Evolutionary conservation across 2,113 vertebrate genomes (phyloP).

Genomic region (Larimichthys polyactis): DNA sequence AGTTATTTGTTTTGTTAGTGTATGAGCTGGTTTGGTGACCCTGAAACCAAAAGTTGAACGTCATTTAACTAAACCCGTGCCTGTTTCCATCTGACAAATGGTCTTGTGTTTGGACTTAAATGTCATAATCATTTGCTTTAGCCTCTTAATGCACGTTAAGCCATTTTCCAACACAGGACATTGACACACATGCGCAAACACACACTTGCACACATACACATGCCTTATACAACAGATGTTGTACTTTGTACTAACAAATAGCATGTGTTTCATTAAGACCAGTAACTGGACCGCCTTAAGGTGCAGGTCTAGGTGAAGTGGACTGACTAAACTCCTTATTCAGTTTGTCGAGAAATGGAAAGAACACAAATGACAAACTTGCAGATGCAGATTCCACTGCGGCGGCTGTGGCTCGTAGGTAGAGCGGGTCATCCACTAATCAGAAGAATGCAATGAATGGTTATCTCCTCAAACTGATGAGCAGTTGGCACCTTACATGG

Average conservation of each 20-base stretch:
- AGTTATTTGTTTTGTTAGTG: constrained; percentile 1
- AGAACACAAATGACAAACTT: not conserved
- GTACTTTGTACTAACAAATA: constrained; percentile 9
- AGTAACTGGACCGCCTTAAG: constrained; percentile 5
- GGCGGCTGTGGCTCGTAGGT: no score
- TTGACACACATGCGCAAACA: not conserved
- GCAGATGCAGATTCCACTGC: no score
- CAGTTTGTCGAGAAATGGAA: not conserved
- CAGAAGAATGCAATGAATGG: no score
- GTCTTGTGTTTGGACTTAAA: constrained; percentile 63
- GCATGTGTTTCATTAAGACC: constrained; percentile 17
- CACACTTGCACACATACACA: constrained; percentile 6
- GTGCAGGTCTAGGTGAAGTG: not conserved
- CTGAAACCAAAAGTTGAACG: not conserved
- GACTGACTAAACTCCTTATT: not conserved
- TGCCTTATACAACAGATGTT: not conserved
- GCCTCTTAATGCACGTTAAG: constrained; percentile 54
- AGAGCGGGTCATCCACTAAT: no score
- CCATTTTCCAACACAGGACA: constrained; percentile 32
- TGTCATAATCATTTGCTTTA: constrained; percentile 44
- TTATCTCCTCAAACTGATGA: no score
- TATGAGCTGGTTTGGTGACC: constrained; percentile 12
- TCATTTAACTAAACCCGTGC: constrained; percentile 4
- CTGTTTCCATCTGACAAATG: constrained; percentile 23
- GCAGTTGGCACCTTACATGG: no score